Base-by-base conservation (phyloP, 2,797 vertebrate species). In the Pangasius djambal region DNA sequence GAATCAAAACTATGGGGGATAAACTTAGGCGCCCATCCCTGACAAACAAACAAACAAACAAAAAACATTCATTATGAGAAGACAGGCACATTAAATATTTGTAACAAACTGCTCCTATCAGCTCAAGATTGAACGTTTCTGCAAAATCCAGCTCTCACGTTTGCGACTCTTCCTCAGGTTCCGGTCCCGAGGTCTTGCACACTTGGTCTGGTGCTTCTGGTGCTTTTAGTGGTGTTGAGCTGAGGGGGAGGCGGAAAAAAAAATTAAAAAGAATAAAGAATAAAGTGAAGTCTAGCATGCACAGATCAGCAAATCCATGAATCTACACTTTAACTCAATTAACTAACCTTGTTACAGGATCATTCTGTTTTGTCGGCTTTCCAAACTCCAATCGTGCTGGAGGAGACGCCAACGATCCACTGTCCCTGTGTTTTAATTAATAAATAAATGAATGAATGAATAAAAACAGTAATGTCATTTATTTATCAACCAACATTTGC, bases 331-430 rank as follows among this genome's bases (percentile, higher is more conserved):
- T 40, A 25, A 61, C 28, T 3, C 8, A 31, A 31, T 28, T 22
- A 31, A 28, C 89, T 74, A 52, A 92, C 92, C 87, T 86, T 61
- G 20, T 82, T 44, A 57, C 52, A 44, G 83, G 44, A 44, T 15
- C 50, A 50, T 31, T 31, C 34, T 61, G n/a, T 65, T 86, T 87
- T 59, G n/a, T 12, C 4, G 37, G 55, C 79, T 91, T 92, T 86
- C 37, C n/a, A 78, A 91, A 87, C 61, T 88, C 40, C 34, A 91
- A 4, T 57, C 50, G 77, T 81, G 75, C 40, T 16, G 88, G 88
- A 88, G 90, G 91, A 63, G 89, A 89, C 6, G 9, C 37, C 57
- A 92, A 63, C 15, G 81, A 90, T 8, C 40, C 86, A 70, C 65
- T 89, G 84, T 90, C 82, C 48, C 88, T 63, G 44, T 90, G 61